Evolutionary conservation across 2,113 vertebrate genomes (phyloP).

Genomic region (Tachysurus vachellii): DNA sequence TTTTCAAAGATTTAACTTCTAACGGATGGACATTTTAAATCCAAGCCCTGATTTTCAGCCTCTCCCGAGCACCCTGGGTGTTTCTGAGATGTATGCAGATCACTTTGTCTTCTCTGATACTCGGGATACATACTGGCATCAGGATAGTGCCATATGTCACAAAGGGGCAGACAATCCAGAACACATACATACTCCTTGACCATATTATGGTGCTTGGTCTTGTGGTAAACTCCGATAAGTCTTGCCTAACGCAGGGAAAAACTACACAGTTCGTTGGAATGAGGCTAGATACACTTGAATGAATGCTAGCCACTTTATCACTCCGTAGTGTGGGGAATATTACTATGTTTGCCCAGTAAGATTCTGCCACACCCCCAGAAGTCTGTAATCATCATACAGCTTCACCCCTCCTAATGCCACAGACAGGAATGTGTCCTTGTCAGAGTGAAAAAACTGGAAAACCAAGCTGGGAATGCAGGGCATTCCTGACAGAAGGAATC

Average conservation of each 20-base stretch:
- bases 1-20: background rate
- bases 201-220: background rate
- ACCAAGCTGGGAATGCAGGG: background rate
- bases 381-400: conserved; percentile 18
- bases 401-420: background rate
- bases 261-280: background rate
- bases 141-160: background rate
- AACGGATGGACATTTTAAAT: background rate
- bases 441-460: background rate
- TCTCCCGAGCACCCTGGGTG: background rate
- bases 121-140: background rate
- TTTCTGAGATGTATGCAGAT: background rate
- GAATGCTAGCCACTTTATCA: background rate
- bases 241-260: background rate
- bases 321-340: background rate
- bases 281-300: background rate
- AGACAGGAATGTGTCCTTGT: background rate
- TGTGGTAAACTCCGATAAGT: background rate
- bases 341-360: background rate
- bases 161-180: background rate
- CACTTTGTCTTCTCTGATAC: background rate
- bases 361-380: background rate
- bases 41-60: background rate
- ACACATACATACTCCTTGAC: background rate
- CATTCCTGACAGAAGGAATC: background rate